A percentile compares a stretch with the other conserved stretches of the same genome.
Conservation (phyloP, 2,888 invertebrate genomes). For the Dione vanillae region DNA sequence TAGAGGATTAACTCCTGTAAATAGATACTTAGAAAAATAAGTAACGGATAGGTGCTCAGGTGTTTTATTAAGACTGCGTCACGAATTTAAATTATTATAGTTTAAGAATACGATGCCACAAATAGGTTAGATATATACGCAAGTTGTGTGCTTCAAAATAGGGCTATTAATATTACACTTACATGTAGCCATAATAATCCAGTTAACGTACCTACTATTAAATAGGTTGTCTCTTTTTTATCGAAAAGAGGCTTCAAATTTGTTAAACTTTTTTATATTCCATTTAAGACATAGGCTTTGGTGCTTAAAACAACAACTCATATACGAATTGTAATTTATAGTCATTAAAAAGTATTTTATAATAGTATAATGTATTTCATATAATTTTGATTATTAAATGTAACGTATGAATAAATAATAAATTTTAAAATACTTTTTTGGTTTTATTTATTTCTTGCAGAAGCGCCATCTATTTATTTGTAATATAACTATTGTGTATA, state of each 20-base stretch:
- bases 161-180: slow-evolving; percentile 4
- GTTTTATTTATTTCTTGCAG: background rate
- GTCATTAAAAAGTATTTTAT: slow-evolving; percentile 37
- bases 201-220: background rate
- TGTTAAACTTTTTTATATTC: slow-evolving; percentile 31
- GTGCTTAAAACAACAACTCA: slow-evolving; percentile 12
- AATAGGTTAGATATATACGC: slow-evolving; percentile 32
- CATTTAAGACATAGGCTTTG: slow-evolving; percentile 16
- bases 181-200: slow-evolving; percentile 10
- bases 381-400: slow-evolving; percentile 29
- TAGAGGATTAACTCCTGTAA: slow-evolving; percentile 46
- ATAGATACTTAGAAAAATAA: slow-evolving; percentile 52
- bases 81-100: slow-evolving; percentile 77
- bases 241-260: slow-evolving; percentile 37
- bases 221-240: slow-evolving; percentile 31
- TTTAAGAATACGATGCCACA: slow-evolving; percentile 46
- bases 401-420: slow-evolving; percentile 34
- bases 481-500: background rate
- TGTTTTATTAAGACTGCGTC: slow-evolving; percentile 76
- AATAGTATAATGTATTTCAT: slow-evolving; percentile 33
- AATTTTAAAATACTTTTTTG: background rate
- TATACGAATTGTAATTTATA: slow-evolving; percentile 29
- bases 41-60: slow-evolving; percentile 74
- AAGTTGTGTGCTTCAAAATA: slow-evolving; percentile 33
- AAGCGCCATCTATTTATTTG: slow-evolving; percentile 11